These are phyloP conservation scores for Eugnorisma glareosa DNA, from an alignment of 2,888 invertebrate genomes.

Conservation along the genomic window DNA sequence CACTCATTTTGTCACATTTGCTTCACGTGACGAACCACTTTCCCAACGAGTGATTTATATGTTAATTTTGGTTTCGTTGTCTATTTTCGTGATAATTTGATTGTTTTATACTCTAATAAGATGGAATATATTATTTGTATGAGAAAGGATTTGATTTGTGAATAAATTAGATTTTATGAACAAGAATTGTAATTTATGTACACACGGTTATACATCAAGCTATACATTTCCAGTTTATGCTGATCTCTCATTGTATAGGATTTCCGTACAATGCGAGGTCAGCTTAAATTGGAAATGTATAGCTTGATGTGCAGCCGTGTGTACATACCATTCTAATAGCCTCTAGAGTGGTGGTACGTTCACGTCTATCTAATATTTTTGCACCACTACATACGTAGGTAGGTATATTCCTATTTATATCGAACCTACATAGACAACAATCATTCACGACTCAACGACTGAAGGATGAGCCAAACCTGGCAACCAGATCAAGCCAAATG, in stretches of 20 bases:
- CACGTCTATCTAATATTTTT: neutral
- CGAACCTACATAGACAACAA: neutral
- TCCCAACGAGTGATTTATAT: conserved; percentile 32
- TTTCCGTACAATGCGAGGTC: too few species aligned
- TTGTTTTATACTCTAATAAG: conserved; percentile 11
- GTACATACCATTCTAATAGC: neutral
- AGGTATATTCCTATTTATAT: neutral
- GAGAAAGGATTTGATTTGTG: conserved; percentile 11
- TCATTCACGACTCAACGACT: neutral
- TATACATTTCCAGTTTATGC: too few species aligned
- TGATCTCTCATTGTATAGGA: too few species aligned
- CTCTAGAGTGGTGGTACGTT: neutral
- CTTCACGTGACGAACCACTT: conserved; percentile 19
- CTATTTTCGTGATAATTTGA: conserved; percentile 21
- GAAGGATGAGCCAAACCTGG: neutral
- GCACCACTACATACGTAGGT: neutral
- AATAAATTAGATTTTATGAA: neutral
- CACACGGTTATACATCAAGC: too few species aligned
- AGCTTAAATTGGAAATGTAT: too few species aligned
- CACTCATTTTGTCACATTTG: conserved; percentile 29
- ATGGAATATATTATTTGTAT: conserved; percentile 30
- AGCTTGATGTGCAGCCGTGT: too few species aligned
- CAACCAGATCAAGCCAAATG: neutral
- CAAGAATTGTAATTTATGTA: neutral
- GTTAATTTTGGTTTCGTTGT: conserved; percentile 27